A percentile compares a stretch with the other conserved stretches of the same genome.
Conservation (phyloP, 2,797 vertebrate genomes). For the Leucoraja ocellata region DNA sequence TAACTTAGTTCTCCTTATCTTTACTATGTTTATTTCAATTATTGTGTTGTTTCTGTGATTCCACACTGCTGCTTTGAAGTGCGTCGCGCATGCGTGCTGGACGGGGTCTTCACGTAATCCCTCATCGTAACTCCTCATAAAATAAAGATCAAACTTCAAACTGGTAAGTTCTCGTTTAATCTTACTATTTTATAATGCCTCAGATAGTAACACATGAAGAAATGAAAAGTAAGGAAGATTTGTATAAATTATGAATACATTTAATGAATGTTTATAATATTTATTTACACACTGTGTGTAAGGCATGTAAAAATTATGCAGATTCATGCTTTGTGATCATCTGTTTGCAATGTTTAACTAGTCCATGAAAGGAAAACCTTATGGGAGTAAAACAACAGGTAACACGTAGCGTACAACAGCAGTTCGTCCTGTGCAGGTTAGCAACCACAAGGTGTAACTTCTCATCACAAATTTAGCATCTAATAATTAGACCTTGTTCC, state of each 20-base stretch:
- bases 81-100: no score
- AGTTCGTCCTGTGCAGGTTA: background rate
- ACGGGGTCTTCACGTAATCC: no score
- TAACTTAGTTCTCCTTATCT: no score
- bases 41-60: no score
- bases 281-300: background rate
- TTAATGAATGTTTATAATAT: background rate
- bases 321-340: background rate
- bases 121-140: no score
- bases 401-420: background rate
- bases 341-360: background rate
- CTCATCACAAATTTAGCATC: no score
- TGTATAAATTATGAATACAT: background rate
- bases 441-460: background rate
- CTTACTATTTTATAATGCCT: background rate
- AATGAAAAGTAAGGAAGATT: background rate
- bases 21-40: no score
- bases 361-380: no score
- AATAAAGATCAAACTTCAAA: no score
- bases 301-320: background rate
- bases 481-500: slow-evolving; percentile 6
- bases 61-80: no score
- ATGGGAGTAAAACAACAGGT: background rate
- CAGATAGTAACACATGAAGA: background rate
- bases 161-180: no score